A percentile compares a stretch with the other conserved stretches of the same genome.
These are phyloP conservation scores for Heliconius aoede DNA, from an alignment of 2,888 invertebrate species.

Conservation along the genomic window DNA sequence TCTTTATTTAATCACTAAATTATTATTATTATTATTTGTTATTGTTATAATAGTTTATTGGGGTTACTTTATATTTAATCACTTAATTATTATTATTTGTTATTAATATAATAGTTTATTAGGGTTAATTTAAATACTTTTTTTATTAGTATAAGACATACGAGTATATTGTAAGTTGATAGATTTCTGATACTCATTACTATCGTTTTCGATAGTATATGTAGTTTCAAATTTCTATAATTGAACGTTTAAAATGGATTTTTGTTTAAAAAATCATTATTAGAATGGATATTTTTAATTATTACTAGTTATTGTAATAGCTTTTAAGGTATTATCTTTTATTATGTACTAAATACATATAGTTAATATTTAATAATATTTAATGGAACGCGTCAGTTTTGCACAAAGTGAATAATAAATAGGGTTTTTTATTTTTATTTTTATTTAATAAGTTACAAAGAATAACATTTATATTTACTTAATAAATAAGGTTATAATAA, in stretches of 20 bases:
- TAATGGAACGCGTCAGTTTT: constrained; percentile 54
- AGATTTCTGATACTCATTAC: constrained; percentile 55
- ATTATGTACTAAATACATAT: too few relatives aligned
- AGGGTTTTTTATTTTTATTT: constrained; percentile 28
- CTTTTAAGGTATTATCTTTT: constrained; percentile 34
- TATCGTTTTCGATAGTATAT: constrained; percentile 61
- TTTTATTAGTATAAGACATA: constrained; percentile 48
- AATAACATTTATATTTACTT: constrained; percentile 11
- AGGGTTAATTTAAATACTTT: constrained; percentile 49
- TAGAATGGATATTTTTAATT: constrained; percentile 16
- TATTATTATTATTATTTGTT: constrained; percentile 27
- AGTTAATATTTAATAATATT: constrained; percentile 9
- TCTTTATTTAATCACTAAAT: constrained; percentile 57
- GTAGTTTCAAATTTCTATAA: constrained; percentile 53
- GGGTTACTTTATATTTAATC: constrained; percentile 64
- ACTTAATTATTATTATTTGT: constrained; percentile 27
- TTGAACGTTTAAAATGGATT: constrained; percentile 9
- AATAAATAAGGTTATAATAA: not conserved
- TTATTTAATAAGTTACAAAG: constrained; percentile 20
- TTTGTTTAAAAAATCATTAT: constrained; percentile 15
- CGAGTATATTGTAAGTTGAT: not conserved
- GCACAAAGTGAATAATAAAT: constrained; percentile 67
- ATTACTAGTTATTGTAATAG: not conserved
- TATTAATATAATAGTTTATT: constrained; percentile 34
- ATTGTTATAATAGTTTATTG: not conserved